Base-by-base conservation (phyloP, 2,113 vertebrate genomes). In the Redunca redunca region DNA sequence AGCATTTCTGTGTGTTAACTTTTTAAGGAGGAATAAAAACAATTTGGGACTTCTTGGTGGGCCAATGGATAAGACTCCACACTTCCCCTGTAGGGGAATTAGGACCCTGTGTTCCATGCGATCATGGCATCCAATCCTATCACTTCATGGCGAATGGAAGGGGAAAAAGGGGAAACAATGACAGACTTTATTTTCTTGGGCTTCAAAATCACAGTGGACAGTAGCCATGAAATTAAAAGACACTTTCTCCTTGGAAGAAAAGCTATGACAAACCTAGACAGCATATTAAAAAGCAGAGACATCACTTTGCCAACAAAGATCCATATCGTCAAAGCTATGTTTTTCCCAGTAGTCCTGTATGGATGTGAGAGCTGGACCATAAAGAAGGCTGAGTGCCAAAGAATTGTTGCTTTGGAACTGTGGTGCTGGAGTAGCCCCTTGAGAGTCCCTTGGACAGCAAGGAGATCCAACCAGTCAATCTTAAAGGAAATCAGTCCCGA, bases 11-110 rank as follows among this genome's bases (percentile, higher is more conserved):
- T 60, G 2, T 15, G 33, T 53, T 40, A 40, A 23, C 36, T 71
- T 58, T 83, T 43, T 78, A 96, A 46, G 40, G 62, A 83, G 40
- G 33, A 21, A 60, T 16, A 14, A 92, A 81, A 95, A 60, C n/a
- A 6, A 64, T n/a, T 55, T 53, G 64, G 8, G 17, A 67, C 64
- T 21, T 67, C 17, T 67, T 67, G 17, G 17, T 67, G 2, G 17
- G 17, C n/a, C n/a, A 67, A 8, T 67, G 33, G n/a, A 36, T 67
- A 36, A 67, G n/a, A 67, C 64, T 67, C 8, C 17, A 67, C 8
- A 36, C 17, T 67, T 21, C 1, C 62, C n/a, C 64, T 67, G 17
- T 21, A 67, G n/a, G 4, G 4, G 64, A 67, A 2, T 67, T 36
- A 67, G 64, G n/a, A 67, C 1, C 64, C 8, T 0, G 1, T 67